Conservation (phyloP, 30 jellyfish, hydroid and myxozoan species). For the Hydractinia echinata region DNA sequence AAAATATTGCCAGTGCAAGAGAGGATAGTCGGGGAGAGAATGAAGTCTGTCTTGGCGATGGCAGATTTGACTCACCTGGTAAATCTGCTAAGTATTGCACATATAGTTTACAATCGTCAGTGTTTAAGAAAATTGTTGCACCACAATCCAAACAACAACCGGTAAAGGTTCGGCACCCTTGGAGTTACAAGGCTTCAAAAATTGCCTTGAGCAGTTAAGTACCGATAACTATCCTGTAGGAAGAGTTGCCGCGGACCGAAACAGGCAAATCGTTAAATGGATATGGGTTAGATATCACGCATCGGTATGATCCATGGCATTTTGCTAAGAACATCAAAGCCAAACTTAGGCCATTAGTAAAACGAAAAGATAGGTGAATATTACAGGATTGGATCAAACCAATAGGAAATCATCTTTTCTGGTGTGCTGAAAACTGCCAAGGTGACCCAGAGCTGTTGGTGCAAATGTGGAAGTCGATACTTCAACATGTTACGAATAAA, state of each 20-base stretch:
- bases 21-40: neutral
- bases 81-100: neutral
- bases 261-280: neutral
- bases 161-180: constrained; percentile 12
- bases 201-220: neutral
- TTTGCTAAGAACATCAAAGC: neutral
- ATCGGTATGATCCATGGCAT: constrained; percentile 1
- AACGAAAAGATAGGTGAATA: too few species aligned
- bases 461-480: too few species aligned
- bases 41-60: neutral
- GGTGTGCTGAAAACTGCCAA: too few species aligned
- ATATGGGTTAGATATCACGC: constrained; percentile 2
- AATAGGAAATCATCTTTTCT: too few species aligned
- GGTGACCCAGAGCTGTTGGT: too few species aligned
- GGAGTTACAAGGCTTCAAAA: too few species aligned
- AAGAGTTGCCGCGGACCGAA: neutral
- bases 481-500: too few species aligned
- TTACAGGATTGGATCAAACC: too few species aligned
- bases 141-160: neutral
- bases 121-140: neutral
- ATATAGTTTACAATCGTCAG: neutral
- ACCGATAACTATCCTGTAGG: neutral
- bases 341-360: neutral
- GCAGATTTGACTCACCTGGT: constrained; percentile 7
- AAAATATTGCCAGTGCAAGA: too few species aligned